Evolutionary conservation across 2,888 invertebrate genomes (phyloP).

Genomic region (Tachina lurida): DNA sequence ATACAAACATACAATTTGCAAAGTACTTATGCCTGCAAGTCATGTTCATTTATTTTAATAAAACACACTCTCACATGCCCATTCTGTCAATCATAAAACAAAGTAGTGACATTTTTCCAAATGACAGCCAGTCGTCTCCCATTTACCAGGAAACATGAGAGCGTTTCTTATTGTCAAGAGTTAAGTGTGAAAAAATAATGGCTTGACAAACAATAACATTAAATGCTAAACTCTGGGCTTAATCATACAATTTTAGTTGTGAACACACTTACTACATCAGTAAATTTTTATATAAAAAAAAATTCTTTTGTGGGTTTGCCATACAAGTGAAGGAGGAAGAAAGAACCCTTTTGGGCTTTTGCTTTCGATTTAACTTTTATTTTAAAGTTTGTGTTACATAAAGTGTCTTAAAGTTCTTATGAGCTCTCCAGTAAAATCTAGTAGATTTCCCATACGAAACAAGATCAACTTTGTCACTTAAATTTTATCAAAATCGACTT

Average conservation of each 20-base stretch:
- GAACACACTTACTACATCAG: too few relatives aligned
- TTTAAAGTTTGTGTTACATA: too few relatives aligned
- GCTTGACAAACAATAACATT: constrained; percentile 52
- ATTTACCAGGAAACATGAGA: background rate
- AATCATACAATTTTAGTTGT: background rate
- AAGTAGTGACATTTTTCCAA: constrained; percentile 48
- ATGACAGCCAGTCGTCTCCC: constrained; percentile 55
- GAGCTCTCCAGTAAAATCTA: too few relatives aligned
- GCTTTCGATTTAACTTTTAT: too few relatives aligned
- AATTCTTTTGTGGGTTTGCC: too few relatives aligned
- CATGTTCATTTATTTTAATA: constrained; percentile 56
- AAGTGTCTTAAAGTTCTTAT: too few relatives aligned
- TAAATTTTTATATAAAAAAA: too few relatives aligned
- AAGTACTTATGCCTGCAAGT: constrained; percentile 68
- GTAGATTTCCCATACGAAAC: too few relatives aligned
- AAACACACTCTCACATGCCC: constrained; percentile 43
- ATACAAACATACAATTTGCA: background rate
- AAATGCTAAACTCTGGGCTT: constrained; percentile 5
- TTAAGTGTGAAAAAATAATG: constrained; percentile 67
- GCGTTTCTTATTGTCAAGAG: constrained; percentile 49
- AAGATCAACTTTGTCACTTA: too few relatives aligned
- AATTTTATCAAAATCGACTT: too few relatives aligned
- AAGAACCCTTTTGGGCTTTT: too few relatives aligned
- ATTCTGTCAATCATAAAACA: constrained; percentile 36
- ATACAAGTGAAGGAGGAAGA: too few relatives aligned